These are phyloP conservation scores for Serripes groenlandicus DNA, from an alignment of 2,888 invertebrate genomes.

Conservation along the genomic window DNA sequence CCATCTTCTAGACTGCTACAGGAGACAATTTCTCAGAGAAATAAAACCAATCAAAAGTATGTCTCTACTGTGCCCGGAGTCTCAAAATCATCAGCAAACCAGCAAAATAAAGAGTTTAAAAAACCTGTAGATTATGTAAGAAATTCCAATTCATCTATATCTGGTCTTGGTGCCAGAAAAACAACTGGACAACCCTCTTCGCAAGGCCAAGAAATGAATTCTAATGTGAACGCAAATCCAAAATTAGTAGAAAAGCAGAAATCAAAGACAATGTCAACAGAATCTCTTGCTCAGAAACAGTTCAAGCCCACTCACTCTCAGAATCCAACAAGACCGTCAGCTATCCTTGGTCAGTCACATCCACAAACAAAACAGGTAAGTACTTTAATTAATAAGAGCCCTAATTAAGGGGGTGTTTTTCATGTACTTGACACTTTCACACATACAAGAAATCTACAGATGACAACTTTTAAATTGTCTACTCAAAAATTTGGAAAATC, in stretches of 20 bases:
- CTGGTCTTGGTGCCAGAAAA: conserved; percentile 32
- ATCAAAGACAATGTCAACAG: conserved; percentile 42
- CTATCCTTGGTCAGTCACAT: neutral
- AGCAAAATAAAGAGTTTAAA: conserved; percentile 55
- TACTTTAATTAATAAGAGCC: no score
- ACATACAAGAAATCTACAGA: no score
- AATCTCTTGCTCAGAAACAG: conserved; percentile 44
- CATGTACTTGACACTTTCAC: no score
- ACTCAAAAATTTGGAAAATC: no score
- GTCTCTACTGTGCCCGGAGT: conserved; percentile 39
- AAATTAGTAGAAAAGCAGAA: conserved; percentile 50
- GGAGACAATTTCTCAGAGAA: conserved; percentile 62
- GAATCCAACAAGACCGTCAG: neutral
- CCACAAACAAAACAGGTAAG: neutral
- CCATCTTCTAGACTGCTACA: conserved; percentile 55
- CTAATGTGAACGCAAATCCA: neutral
- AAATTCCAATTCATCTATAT: neutral
- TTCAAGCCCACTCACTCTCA: neutral
- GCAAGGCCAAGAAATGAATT: no score
- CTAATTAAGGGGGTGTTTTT: no score
- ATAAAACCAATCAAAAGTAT: conserved; percentile 63
- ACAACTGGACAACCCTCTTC: neutral
- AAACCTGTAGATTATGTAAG: conserved; percentile 56
- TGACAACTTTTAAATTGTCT: no score
- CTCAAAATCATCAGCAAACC: conserved; percentile 26